A percentile compares a stretch with the other conserved stretches of the same genome.
Conservation (phyloP, 2,113 vertebrate genomes). For the Chauna torquata region DNA sequence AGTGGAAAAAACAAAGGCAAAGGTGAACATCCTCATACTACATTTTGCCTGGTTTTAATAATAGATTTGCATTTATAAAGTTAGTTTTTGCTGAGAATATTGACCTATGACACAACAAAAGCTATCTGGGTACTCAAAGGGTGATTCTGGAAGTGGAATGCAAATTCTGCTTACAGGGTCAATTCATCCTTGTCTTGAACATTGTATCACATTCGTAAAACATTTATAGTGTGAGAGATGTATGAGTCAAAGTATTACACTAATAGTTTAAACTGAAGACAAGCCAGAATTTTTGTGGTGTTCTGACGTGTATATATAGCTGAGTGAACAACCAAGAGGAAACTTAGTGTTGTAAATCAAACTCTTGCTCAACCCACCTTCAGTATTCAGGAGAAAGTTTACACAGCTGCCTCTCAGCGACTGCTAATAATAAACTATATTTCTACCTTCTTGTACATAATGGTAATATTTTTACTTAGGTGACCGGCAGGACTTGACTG, state of each 20-base stretch:
- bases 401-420: background rate
- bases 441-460: background rate
- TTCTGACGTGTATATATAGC: background rate
- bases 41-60: background rate
- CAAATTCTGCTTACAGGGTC: background rate
- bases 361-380: background rate
- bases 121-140: background rate
- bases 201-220: slow-evolving; percentile 41
- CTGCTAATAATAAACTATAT: background rate
- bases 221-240: slow-evolving; percentile 34
- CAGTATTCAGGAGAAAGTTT: slow-evolving; percentile 13
- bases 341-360: slow-evolving; percentile 34
- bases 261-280: slow-evolving; percentile 8
- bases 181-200: slow-evolving; percentile 9
- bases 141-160: background rate
- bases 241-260: slow-evolving; percentile 1
- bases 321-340: background rate
- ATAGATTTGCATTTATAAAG: background rate
- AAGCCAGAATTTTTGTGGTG: background rate
- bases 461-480: background rate
- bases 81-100: background rate
- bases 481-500: background rate
- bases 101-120: background rate
- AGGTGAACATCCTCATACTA: background rate
- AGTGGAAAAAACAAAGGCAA: background rate